phyloP scores from a whole-genome alignment of 2,888 invertebrate species.

The Polydrusus cervinus region DNA sequence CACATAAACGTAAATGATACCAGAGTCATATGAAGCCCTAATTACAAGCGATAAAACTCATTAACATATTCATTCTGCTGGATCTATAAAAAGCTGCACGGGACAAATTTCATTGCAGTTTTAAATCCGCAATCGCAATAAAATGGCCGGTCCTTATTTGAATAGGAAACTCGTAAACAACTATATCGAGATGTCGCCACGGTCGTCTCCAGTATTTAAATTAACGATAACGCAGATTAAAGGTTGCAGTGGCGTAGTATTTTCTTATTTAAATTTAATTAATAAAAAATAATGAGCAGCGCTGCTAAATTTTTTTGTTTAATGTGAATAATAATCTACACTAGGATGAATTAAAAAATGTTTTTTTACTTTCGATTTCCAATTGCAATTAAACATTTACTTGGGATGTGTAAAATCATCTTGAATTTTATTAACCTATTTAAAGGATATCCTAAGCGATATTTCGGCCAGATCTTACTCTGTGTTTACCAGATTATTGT shows the following conservation, averaged over 20 bases:
- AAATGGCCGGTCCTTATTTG: conserved; percentile 52
- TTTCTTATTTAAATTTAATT: background rate
- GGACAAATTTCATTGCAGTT: conserved; percentile 53
- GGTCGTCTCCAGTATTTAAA: conserved; percentile 49
- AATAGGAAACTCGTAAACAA: conserved; percentile 55
- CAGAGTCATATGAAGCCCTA: conserved; percentile 42
- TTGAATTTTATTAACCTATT: too few species aligned
- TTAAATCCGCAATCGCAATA: conserved; percentile 50
- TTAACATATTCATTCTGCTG: conserved; percentile 54
- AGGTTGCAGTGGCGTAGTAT: conserved; percentile 20
- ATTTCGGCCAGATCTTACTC: too few species aligned
- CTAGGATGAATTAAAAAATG: too few species aligned
- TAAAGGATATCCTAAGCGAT: too few species aligned
- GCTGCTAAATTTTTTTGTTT: too few species aligned
- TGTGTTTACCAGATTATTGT: too few species aligned
- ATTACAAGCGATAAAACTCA: conserved; percentile 54
- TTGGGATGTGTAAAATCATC: too few species aligned
- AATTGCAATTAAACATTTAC: too few species aligned
- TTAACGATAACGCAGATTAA: conserved; percentile 48
- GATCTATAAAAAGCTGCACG: conserved; percentile 47
- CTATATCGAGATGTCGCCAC: conserved; percentile 55
- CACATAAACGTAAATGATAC: conserved; percentile 43
- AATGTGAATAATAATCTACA: too few species aligned
- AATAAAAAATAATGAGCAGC: too few species aligned
- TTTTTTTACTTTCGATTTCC: too few species aligned